Conservation (phyloP, 2,888 invertebrate species). For the Yponomeuta cagnagella region DNA sequence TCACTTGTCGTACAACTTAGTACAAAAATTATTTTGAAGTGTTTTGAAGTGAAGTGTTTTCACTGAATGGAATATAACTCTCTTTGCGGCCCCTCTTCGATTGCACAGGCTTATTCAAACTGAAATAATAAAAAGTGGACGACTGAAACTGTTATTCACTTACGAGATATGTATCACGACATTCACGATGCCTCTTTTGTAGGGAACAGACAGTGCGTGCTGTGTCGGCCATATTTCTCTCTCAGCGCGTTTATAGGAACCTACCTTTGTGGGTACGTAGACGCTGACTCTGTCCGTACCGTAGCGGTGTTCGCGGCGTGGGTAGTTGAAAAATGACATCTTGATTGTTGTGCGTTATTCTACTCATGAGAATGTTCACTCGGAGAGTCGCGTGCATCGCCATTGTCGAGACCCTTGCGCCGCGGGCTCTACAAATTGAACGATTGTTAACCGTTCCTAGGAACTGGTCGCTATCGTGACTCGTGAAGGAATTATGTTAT, state of each 20-base stretch:
- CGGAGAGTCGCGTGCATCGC: slow-evolving; percentile 61
- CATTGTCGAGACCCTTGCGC: slow-evolving; percentile 54
- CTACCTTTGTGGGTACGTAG: slow-evolving; percentile 23
- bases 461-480: slow-evolving; percentile 62
- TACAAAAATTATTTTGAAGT: neutral
- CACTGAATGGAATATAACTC: neutral
- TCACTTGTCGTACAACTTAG: neutral
- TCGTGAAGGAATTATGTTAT: slow-evolving; percentile 62
- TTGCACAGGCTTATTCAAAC: slow-evolving; percentile 33
- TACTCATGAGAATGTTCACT: slow-evolving; percentile 68
- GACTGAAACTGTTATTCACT: slow-evolving; percentile 55
- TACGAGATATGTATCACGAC: slow-evolving; percentile 65
- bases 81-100: slow-evolving; percentile 24
- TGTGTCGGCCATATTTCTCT: slow-evolving; percentile 70
- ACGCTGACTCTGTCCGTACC: neutral
- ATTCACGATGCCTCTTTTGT: slow-evolving; percentile 63
- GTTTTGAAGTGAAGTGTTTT: neutral
- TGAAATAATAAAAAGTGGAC: slow-evolving; percentile 45
- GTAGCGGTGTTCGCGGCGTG: slow-evolving; percentile 54
- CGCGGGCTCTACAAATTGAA: slow-evolving; percentile 68
- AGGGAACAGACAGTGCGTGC: slow-evolving; percentile 55
- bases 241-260: slow-evolving; percentile 33
- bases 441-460: slow-evolving; percentile 68
- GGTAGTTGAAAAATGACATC: slow-evolving; percentile 77
- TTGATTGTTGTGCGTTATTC: slow-evolving; percentile 75